Percentiles rank a stretch among this genome's conserved stretches.
Conservation (phyloP, 2,888 invertebrate species). For the Malthinus seriepunctatus region DNA sequence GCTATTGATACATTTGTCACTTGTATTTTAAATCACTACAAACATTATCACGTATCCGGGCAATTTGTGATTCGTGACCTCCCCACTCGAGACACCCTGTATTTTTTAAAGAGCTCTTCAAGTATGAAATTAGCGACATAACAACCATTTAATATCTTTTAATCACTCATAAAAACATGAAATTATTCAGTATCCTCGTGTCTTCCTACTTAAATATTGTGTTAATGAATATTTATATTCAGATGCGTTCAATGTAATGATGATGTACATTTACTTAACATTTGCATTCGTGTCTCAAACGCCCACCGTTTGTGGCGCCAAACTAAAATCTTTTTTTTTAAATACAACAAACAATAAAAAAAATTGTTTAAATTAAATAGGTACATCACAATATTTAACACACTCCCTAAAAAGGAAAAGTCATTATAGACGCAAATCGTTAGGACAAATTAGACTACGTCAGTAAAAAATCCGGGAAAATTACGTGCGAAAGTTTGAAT, state of each 20-base stretch:
- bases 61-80: no score
- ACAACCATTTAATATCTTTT: no score
- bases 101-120: no score
- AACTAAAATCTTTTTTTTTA: conserved; percentile 17
- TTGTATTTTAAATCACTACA: no score
- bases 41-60: no score
- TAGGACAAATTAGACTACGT: not conserved
- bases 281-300: conserved; percentile 13
- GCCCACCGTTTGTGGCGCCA: conserved; percentile 17
- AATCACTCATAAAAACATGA: no score
- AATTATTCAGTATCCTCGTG: conserved; percentile 1
- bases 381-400: not conserved
- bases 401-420: no score
- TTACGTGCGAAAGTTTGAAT: not conserved
- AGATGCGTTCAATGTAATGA: conserved; percentile 8
- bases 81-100: no score
- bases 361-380: conserved; percentile 1
- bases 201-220: conserved; percentile 4
- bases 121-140: no score
- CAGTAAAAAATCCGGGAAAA: not conserved
- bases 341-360: conserved; percentile 15
- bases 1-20: no score
- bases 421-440: no score
- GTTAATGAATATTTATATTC: conserved; percentile 7
- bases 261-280: conserved; percentile 18